Evolutionary conservation across 2,888 invertebrate species (phyloP).

Genomic region (Hypolimnas misippus): DNA sequence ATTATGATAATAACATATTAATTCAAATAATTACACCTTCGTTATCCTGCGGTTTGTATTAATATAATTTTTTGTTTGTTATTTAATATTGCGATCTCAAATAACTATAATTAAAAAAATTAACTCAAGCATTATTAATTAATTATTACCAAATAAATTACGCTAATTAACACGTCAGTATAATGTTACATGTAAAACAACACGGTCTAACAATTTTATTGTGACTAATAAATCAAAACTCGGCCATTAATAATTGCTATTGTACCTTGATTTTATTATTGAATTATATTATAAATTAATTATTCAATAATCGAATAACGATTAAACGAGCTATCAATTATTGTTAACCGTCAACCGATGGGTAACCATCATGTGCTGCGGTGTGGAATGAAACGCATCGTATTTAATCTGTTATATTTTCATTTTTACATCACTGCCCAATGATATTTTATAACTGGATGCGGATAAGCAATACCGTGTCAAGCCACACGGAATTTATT

Average conservation of each 20-base stretch:
- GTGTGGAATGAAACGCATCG: not conserved
- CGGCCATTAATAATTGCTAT: not conserved
- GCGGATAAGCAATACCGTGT: no score
- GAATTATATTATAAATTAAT: not conserved
- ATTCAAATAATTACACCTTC: no score
- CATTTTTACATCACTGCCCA: no score
- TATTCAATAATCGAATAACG: not conserved
- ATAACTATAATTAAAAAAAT: not conserved
- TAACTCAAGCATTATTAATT: slow-evolving; percentile 1
- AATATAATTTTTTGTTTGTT: no score
- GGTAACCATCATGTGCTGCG: not conserved
- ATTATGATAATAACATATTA: no score
- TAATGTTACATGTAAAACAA: not conserved
- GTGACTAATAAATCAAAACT: slow-evolving; percentile 4
- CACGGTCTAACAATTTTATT: no score
- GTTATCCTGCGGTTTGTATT: no score
- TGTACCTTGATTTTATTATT: not conserved
- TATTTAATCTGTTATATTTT: not conserved
- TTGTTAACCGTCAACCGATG: not conserved
- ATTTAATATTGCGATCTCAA: not conserved
- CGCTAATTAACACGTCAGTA: not conserved
- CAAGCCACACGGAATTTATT: no score
- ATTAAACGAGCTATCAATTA: not conserved
- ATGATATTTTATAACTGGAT: no score
- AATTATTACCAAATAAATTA: not conserved